Evolutionary conservation across 2,888 invertebrate species (phyloP).

Genomic region (Aspidiotus rigidus): DNA sequence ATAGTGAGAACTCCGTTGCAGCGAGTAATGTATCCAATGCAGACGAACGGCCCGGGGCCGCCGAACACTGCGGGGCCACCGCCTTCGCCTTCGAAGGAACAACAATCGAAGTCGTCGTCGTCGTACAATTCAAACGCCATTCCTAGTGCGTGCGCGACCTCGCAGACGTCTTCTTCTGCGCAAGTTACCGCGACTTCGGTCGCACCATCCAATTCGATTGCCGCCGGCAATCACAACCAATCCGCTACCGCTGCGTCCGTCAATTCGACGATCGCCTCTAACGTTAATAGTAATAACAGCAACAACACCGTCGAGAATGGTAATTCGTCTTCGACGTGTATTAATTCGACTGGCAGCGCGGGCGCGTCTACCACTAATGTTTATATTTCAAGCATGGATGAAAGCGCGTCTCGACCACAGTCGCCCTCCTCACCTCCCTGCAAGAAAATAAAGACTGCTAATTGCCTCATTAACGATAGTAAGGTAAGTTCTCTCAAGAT

Average conservation of each 20-base stretch:
- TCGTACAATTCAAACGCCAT: conserved; percentile 27
- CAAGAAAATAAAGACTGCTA: conserved; percentile 38
- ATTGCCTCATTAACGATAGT: conserved; percentile 36
- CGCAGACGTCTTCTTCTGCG: conserved; percentile 26
- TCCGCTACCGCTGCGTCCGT: conserved; percentile 48
- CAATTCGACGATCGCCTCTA: conserved; percentile 42
- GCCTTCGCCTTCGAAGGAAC: conserved; percentile 25
- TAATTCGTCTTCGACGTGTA: conserved; percentile 42
- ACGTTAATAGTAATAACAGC: too few species aligned
- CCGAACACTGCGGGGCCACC: conserved; percentile 36
- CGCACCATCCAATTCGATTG: not conserved
- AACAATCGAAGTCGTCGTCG: conserved; percentile 23
- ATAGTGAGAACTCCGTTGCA: conserved; percentile 40
- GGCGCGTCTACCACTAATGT: conserved; percentile 11
- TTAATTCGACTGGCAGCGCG: not conserved
- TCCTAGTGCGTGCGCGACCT: conserved; percentile 24
- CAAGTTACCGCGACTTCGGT: conserved; percentile 30
- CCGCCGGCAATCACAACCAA: conserved; percentile 39
- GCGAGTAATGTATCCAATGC: conserved; percentile 45
- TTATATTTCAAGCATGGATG: conserved; percentile 37
- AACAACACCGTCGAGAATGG: not conserved
- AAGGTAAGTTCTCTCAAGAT: conserved; percentile 9
- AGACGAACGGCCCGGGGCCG: conserved; percentile 43
- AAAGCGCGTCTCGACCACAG: conserved; percentile 34
- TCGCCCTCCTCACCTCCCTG: conserved; percentile 36